Evolutionary conservation across 2,797 vertebrate genomes (phyloP), one percentile per base, ranked within the genome.

Genomic region (Prionace glauca): DNA sequence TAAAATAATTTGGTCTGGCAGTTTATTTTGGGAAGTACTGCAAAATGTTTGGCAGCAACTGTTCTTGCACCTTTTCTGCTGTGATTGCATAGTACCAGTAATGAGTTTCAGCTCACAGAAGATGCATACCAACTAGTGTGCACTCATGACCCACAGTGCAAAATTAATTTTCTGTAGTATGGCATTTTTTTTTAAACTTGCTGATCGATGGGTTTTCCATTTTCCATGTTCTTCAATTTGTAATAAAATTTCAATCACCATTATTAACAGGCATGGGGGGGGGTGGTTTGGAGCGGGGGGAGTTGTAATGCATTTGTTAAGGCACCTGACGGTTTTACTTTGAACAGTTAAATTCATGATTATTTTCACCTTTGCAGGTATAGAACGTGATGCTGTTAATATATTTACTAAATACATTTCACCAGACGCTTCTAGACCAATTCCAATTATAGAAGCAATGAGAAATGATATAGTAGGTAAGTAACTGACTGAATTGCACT

Each of bases 351-450:
- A 56, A 32, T 50, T 77, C 41, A 77, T 77, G 45, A 56, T 94
- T 62, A 26, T 94, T 94, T 94, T 94, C 41, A 41, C 32, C 26
- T 32, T 22, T 20, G 14, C 96, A 99, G 99, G 98, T 98, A 99
- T 99, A 98, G 99, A 99, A 96, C 98, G 98, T 96, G 99, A 99
- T 96, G 99, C 99, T 65, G 99, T 99, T 96, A 98, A 97, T 96
- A 99, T 99, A 97, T 99, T 99, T 97, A 99, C 99, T 96, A 99
- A 99, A 98, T 99, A 99, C 96, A 98, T 99, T 97, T 99, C 99
- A 97, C 99, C 99, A 95, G 99, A 99, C 96, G 99, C 99, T 97
- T 98, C 97, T 97, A 99, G 98, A 96, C 99, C 99, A 93, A 99
- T 99, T 96, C 99, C 99, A 94, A 98, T 99, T 97, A 99, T 98